Base-by-base conservation (phyloP, 1,140 invertebrate species). In the Vanessa tameamea region DNA sequence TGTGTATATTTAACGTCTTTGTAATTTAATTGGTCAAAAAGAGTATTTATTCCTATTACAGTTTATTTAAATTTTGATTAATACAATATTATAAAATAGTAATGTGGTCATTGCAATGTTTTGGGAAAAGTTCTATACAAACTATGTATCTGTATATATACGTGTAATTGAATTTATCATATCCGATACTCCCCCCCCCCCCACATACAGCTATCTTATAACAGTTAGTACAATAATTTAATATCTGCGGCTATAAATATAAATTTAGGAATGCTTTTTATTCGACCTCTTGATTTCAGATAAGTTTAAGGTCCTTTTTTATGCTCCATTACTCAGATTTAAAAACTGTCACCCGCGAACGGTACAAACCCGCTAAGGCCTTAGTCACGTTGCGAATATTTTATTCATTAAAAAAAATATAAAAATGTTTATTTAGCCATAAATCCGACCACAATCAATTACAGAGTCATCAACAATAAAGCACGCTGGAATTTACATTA, bases 361-460 rank as follows among this genome's bases (percentile, higher is more conserved):
- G 69, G 69, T 65, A 75, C 47, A 74, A 64, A 37, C 47, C 23
- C 67, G 61, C 70, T 0, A 61, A 20, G 16, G 47, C 57, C 71
- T 76, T 77, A 80, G 74, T 81, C 86, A 78, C 59, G 48, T 68
- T 50, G 64, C 78, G 81, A 86, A 83, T 79, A 85, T 84, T 75
- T 79, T 69, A 79, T 70, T 59, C 68, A 76, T 70, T 79, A 73
- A 67, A 71, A 48, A 61, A 61, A 11, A 61, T 63, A 80, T 66
- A 80, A 72, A 78, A 84, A 75, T 66, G 71, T 80, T 80, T 78
- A 80, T 81, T 80, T 74, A 79, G 72, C 79, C 74, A 87, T 89
- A 87, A 89, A 90, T 89, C 77, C 77, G 70, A 75, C 68, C 77
- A 81, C 82, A 87, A 91, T 90, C 85, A 90, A 88, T 89, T 90